Percentiles rank a stretch among this genome's conserved stretches.
Conservation (phyloP, 2,888 invertebrate genomes). For the Galeruca laticollis region DNA sequence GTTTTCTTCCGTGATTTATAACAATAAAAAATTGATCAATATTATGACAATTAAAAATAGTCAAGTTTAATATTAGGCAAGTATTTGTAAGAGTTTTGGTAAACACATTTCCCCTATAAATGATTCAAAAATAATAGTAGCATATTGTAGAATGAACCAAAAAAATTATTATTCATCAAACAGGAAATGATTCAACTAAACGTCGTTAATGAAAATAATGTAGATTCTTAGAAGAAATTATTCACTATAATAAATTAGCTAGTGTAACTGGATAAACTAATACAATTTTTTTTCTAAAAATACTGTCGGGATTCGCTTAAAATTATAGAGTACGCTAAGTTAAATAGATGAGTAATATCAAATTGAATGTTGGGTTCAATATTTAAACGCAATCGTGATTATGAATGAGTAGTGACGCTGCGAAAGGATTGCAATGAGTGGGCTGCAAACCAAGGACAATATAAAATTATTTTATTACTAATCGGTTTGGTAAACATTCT, state of each 20-base stretch:
- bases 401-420: neutral
- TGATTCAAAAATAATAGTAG: neutral
- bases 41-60: too few species aligned
- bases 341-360: neutral
- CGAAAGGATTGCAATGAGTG: neutral
- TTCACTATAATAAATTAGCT: constrained; percentile 30
- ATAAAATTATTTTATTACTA: neutral
- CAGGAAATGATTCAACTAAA: constrained; percentile 35
- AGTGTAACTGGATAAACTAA: constrained; percentile 5
- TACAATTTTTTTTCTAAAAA: constrained; percentile 10
- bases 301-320: neutral
- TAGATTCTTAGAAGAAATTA: constrained; percentile 29
- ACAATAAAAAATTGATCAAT: too few species aligned
- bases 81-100: too few species aligned
- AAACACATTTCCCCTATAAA: neutral
- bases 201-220: constrained; percentile 21
- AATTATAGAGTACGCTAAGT: neutral
- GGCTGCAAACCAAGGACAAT: constrained; percentile 8
- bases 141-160: neutral
- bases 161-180: constrained; percentile 11
- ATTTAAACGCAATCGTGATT: neutral
- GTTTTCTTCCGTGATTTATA: too few species aligned
- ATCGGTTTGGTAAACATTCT: neutral
- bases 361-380: neutral
- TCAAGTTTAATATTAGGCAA: too few species aligned